Percentiles rank a stretch among this genome's conserved stretches.
phyloP scores from a whole-genome alignment of 2,797 vertebrate genomes.

The Acrossocheilus fasciatus region DNA sequence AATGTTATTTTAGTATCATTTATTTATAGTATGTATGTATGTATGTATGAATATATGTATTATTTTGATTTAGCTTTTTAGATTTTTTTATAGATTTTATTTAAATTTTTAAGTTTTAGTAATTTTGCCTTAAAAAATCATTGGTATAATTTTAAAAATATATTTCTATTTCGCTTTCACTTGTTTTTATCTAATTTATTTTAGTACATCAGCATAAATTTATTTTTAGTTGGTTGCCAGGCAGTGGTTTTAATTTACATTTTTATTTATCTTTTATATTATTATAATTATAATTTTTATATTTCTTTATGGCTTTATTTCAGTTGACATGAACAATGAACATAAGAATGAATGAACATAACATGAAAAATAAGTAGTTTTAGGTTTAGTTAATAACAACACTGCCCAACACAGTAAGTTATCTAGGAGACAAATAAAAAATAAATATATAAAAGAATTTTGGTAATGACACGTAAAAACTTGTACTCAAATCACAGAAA shows the following conservation, averaged over 20 bases:
- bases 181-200: background rate
- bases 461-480: too few species aligned
- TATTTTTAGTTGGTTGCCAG: background rate
- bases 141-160: background rate
- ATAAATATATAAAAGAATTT: too few species aligned
- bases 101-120: background rate
- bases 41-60: background rate
- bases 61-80: background rate
- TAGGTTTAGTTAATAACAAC: background rate
- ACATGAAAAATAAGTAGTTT: background rate
- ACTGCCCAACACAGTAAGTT: background rate
- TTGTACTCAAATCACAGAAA: background rate
- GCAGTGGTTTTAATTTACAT: background rate
- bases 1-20: background rate
- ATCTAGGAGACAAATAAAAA: background rate
- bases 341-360: too few species aligned
- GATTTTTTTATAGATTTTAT: background rate
- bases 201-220: background rate
- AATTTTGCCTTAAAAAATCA: too few species aligned
- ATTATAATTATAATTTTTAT: background rate
- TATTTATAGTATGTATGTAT: background rate
- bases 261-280: background rate
- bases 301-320: background rate
- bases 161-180: background rate
- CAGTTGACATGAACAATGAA: background rate